These are phyloP conservation scores for Drosophila tristis DNA, from an alignment of 1,140 invertebrate genomes.

Conservation along the genomic window DNA sequence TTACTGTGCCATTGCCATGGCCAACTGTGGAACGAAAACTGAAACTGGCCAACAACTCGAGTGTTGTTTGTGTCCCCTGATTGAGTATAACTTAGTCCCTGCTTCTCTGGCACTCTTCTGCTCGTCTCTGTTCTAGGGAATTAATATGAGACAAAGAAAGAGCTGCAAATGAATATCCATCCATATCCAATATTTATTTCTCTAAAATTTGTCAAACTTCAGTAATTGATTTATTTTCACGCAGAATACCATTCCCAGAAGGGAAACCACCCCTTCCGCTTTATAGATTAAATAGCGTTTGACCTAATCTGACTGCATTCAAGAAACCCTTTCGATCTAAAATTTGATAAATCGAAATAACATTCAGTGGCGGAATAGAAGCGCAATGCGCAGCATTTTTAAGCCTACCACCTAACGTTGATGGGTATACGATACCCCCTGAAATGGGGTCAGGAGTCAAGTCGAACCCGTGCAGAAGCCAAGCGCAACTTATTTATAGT, in stretches of 20 bases:
- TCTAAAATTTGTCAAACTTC: no score
- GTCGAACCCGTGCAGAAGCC: constrained; percentile 21
- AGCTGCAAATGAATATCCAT: no score
- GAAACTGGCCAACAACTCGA: constrained; percentile 64
- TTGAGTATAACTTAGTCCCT: constrained; percentile 69
- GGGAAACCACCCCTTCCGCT: background rate
- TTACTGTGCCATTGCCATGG: constrained; percentile 62
- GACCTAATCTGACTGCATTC: constrained; percentile 9
- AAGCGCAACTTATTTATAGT: constrained; percentile 77
- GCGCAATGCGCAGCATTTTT: constrained; percentile 51
- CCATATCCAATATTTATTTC: no score
- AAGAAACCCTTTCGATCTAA: constrained; percentile 6
- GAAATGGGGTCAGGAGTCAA: constrained; percentile 32
- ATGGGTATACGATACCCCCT: constrained; percentile 29
- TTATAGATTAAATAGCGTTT: background rate
- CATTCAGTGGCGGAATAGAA: constrained; percentile 23
- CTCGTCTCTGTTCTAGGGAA: background rate
- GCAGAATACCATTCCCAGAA: background rate
- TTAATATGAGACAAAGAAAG: background rate
- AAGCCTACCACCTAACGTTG: constrained; percentile 21
- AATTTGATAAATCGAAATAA: constrained; percentile 50
- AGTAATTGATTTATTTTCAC: no score
- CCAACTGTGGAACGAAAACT: constrained; percentile 42
- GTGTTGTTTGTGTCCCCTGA: constrained; percentile 71
- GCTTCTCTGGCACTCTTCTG: background rate